These are phyloP conservation scores for Cladorhizidae sp. DNA, from an alignment of 37 sponge, comb jelly and placozoan genomes.

Conservation along the genomic window DNA sequence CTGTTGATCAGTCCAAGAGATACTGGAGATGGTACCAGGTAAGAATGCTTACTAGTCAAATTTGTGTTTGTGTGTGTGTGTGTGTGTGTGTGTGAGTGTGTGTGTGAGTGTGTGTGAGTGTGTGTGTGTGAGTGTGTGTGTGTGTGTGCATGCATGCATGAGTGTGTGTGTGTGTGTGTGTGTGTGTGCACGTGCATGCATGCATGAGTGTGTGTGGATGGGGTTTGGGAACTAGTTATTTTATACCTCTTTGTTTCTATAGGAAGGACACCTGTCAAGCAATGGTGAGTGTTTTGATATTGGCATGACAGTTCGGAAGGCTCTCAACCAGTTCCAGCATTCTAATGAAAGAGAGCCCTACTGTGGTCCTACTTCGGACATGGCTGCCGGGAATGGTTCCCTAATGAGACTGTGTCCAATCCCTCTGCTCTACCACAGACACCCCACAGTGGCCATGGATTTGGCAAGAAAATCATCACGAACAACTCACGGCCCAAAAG, in stretches of 20 bases:
- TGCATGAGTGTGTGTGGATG: constrained; percentile 23
- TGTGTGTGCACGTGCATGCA: not conserved
- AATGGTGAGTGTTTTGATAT: constrained; percentile 85
- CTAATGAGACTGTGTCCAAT: constrained; percentile 84
- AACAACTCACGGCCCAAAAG: constrained; percentile 72
- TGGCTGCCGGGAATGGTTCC: constrained; percentile 88
- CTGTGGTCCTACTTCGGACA: constrained; percentile 54
- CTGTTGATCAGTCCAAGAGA: constrained; percentile 60
- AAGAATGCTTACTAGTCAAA: no score
- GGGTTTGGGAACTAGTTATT: constrained; percentile 38
- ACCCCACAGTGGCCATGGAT: constrained; percentile 75
- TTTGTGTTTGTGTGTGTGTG: no score
- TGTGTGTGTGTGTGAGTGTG: no score
- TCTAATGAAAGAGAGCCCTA: constrained; percentile 46
- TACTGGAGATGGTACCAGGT: constrained; percentile 87
- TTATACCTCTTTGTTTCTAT: not conserved
- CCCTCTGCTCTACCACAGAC: constrained; percentile 58
- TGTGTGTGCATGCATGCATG: not conserved
- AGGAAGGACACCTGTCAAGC: constrained; percentile 83
- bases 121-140: not conserved
- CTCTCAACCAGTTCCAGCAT: constrained; percentile 49
- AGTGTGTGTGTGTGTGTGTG: not conserved
- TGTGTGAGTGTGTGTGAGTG: no score
- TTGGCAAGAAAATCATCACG: constrained; percentile 57
- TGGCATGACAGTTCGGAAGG: constrained; percentile 63